Evolutionary conservation across 1,140 invertebrate genomes (phyloP), one percentile per base, ranked within the genome.

Genomic region (Diorhabda sublineata): DNA sequence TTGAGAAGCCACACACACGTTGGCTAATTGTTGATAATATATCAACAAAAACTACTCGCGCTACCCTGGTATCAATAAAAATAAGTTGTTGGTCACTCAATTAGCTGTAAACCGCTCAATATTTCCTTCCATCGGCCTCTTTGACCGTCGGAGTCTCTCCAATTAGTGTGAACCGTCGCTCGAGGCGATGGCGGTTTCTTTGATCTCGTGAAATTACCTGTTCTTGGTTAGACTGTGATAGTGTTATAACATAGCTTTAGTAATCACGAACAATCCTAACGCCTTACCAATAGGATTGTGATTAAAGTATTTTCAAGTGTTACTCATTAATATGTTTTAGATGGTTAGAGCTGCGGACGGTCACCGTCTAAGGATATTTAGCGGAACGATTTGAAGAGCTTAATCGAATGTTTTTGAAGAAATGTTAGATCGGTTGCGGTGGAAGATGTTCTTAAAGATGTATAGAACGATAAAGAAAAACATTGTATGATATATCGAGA

Each of bases 61-160:
- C 41, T 47, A 45, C 44, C 63, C 63, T 45, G 41, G 63, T 64
- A 56, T 57, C 43, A 71, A 74, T 69, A 74, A 74, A 26, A 74
- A 74, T 74, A 79, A 81, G 78, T 80, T 79, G 79, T 81, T 78
- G 79, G 78, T 80, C 79, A 81, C 79, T 81, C 79, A 81, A 81
- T 81, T 81, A 81, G 79, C 75, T 75, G 70, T 64, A 71, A 74
- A 79, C 75, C 79, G 78, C 79, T 81, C 79, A 77, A 81, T 81
- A 81, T 78, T 79, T 76, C 72, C 73, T 80, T 79, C 79, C 78
- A 75, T 74, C 79, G 79, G 79, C 78, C 74, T 74, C 78, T 80
- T 81, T 81, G 78, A 79, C 75, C 78, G 73, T 73, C 74, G 43
- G 67, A 70, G 76, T 73, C 70, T 78, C 78, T 81, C 79, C 79